Evolutionary conservation across 1,140 invertebrate genomes (phyloP).

Genomic region (Parapsyche elsis): DNA sequence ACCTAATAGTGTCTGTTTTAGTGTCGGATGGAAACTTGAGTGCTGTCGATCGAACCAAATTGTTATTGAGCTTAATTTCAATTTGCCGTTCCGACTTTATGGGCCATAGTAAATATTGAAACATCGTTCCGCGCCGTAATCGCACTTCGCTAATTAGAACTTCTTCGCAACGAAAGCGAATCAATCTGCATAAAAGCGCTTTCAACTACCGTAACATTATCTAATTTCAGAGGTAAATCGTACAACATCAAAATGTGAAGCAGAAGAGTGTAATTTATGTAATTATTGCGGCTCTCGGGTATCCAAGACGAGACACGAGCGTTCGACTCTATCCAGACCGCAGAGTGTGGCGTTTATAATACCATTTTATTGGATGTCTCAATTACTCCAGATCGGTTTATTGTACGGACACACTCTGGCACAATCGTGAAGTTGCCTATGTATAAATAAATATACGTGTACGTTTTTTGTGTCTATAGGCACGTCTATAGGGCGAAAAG

Average conservation of each 20-base stretch:
- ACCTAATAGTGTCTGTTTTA: too few relatives aligned
- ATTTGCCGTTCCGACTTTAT: not conserved
- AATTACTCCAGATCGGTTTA: constrained; percentile 41
- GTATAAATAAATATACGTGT: not conserved
- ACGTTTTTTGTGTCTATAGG: too few relatives aligned
- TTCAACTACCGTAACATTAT: not conserved
- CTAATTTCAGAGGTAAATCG: constrained; percentile 13
- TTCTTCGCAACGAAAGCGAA: not conserved
- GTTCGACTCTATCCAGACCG: not conserved
- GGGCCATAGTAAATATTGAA: not conserved
- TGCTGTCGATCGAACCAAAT: too few relatives aligned
- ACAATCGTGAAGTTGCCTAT: not conserved
- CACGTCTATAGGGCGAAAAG: not conserved
- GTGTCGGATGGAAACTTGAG: too few relatives aligned
- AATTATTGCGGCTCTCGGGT: constrained; percentile 25
- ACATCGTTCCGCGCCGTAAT: not conserved
- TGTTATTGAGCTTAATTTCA: not conserved
- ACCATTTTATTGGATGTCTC: constrained; percentile 40
- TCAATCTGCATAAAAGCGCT: not conserved
- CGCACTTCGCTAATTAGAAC: not conserved
- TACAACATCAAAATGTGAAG: constrained; percentile 7
- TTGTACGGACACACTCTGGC: not conserved
- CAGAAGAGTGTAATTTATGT: constrained; percentile 35
- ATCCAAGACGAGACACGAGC: constrained; percentile 7
- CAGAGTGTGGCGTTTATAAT: constrained; percentile 3